Conservation (phyloP, 2,797 vertebrate species). For the Nyctibius grandis region DNA sequence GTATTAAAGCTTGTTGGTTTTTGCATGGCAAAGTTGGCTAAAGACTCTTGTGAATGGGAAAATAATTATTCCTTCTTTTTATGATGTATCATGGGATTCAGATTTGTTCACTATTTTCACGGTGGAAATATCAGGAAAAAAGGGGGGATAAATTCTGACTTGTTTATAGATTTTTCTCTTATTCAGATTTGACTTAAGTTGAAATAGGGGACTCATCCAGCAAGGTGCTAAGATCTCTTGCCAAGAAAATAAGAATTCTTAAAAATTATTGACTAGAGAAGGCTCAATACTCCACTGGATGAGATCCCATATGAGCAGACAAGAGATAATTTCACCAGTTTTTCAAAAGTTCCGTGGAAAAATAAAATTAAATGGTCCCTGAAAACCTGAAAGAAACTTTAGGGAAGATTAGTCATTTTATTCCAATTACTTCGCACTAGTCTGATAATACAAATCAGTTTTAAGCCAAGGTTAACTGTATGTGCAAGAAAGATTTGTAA, state of each 20-base stretch:
- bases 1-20: background rate
- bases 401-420: background rate
- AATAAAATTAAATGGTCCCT: background rate
- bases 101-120: background rate
- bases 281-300: background rate
- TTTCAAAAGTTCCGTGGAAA: background rate
- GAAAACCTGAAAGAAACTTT: conserved; percentile 1
- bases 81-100: background rate
- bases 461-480: conserved; percentile 16
- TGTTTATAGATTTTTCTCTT: background rate
- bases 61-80: background rate
- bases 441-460: background rate
- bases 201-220: background rate
- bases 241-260: background rate
- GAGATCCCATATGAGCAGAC: background rate
- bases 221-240: background rate
- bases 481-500: background rate
- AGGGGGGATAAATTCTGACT: background rate
- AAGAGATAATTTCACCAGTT: background rate
- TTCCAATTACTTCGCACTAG: background rate
- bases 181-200: background rate
- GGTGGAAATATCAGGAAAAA: background rate
- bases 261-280: background rate
- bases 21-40: conserved; percentile 14
- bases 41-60: background rate